Evolutionary conservation across 92 coral and sea anemone species (phyloP), one percentile per base, ranked within the genome.

Genomic region (Hydrozoanthus gracilis): DNA sequence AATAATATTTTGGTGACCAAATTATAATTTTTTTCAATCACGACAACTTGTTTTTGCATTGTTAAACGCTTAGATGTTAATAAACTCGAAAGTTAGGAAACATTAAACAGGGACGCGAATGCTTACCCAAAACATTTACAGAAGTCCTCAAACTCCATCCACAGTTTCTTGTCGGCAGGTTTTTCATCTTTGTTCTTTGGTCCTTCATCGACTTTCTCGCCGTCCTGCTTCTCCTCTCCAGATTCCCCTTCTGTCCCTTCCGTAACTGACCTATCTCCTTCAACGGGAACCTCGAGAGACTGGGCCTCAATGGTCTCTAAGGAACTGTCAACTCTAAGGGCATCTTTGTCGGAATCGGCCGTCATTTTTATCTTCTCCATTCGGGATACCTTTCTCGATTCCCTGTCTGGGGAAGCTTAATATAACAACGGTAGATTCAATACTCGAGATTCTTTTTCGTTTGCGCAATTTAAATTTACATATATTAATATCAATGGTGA

Each of bases 131-230:
- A 96, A 78, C 99, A 93, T 90, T 95, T 96, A 87, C 99, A 96
- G 84, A 96, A 96, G 82, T 96, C 99, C n/a, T 90, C 98, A 90
- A 90, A 96, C 12, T 96, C 99, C 89, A 96, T 95, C 99, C 99
- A 96, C 62, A 96, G 82, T 88, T 95, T 95, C 92, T 92, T 96
- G 47, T 95, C 98, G 66, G 92, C 93, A n/a, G 65, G 86, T 45
- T 74, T 83, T 70, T 88, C 90, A 8, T 89, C 94, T 72, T 88
- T 96, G 17, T 35, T 18, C 11, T 87, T 89, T 79, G 84, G 92
- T 5, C 88, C 94, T 2, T 96, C 99, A 16, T 95, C 95, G 0
- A 82, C 80, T 80, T 89, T 93, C 35, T 94, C 95, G 0, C 88
- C 95, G 18, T 95, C 98, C 5, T 82, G 86, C 66, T 93, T 96